Conservation (phyloP, 2,888 invertebrate species). For the Drosophila hamatofila region DNA sequence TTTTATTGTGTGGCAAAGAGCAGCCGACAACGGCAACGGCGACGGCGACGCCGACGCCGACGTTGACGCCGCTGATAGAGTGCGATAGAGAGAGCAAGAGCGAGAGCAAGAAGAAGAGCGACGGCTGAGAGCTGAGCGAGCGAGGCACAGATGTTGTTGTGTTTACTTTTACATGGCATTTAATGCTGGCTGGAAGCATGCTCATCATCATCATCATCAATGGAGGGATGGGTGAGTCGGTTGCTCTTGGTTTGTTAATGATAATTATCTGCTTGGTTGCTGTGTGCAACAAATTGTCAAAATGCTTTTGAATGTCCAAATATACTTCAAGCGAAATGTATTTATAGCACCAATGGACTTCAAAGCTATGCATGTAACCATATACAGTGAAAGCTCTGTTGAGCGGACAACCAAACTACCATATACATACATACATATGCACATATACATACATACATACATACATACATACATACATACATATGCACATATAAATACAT, state of each 20-base stretch:
- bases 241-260: neutral
- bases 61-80: constrained; percentile 29
- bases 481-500: neutral
- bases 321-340: constrained; percentile 35
- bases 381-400: constrained; percentile 8
- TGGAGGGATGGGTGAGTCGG: neutral
- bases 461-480: too few species aligned
- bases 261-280: constrained; percentile 7
- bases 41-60: neutral
- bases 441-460: too few species aligned
- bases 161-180: constrained; percentile 58
- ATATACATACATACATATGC: neutral
- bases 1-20: constrained; percentile 61
- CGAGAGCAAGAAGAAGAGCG: constrained; percentile 5
- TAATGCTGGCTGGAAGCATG: constrained; percentile 42
- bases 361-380: constrained; percentile 3
- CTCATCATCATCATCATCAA: constrained; percentile 20
- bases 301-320: constrained; percentile 25
- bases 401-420: neutral
- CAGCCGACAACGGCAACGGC: constrained; percentile 17
- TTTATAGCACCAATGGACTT: constrained; percentile 33
- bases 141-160: constrained; percentile 48
- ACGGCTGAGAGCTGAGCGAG: constrained; percentile 17
- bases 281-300: constrained; percentile 52
- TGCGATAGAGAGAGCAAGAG: constrained; percentile 21